Evolutionary conservation across 2,113 vertebrate genomes (phyloP).

Genomic region (Corythaeola cristata): DNA sequence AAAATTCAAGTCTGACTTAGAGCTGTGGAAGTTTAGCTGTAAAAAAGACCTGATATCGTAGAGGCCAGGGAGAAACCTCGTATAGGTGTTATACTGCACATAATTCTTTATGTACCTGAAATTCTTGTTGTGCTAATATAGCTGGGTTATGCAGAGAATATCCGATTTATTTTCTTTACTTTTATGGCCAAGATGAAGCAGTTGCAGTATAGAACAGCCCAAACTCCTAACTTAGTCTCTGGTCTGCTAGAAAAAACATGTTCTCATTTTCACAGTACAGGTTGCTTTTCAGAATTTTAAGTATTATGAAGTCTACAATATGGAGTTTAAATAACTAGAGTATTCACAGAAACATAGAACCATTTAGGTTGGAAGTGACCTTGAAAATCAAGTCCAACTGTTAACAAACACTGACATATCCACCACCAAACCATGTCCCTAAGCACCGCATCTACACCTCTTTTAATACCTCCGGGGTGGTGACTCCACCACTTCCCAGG

Average conservation of each 20-base stretch:
- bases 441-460: no score
- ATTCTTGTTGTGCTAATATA: not conserved
- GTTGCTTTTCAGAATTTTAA: not conserved
- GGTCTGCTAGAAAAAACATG: not conserved
- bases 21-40: not conserved
- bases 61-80: not conserved
- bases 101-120: not conserved
- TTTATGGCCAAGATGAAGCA: not conserved
- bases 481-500: no score
- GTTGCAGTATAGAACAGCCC: not conserved
- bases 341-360: not conserved
- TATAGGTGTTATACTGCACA: not conserved
- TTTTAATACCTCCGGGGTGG: no score
- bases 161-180: not conserved
- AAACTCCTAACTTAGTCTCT: not conserved
- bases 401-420: no score
- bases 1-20: not conserved
- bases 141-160: not conserved
- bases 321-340: not conserved
- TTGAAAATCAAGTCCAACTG: no score
- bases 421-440: no score
- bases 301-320: not conserved
- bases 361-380: no score
- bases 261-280: not conserved
- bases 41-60: not conserved